Percentiles rank a stretch among this genome's conserved stretches.
These are phyloP conservation scores for Brenthis ino DNA, from an alignment of 2,888 invertebrate species.

Conservation along the genomic window DNA sequence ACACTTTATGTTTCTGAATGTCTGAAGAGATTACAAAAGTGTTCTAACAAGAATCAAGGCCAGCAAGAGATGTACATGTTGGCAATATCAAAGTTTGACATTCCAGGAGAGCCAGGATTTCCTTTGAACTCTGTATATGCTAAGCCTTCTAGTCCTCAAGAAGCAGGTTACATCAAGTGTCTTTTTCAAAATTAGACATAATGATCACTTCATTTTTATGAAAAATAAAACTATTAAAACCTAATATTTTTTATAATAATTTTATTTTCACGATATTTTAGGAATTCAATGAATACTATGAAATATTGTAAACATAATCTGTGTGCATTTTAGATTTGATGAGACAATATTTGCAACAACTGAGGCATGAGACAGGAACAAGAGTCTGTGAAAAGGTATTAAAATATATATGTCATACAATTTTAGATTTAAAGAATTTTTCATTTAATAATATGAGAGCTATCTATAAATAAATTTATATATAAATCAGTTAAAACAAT, in stretches of 20 bases:
- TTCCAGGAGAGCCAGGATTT: slow-evolving; percentile 97
- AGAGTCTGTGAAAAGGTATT: slow-evolving; percentile 93
- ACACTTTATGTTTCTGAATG: slow-evolving; percentile 99
- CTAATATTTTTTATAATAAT: too few species aligned
- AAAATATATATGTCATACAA: background rate
- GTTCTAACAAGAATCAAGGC: slow-evolving; percentile 93
- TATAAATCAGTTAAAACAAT: too few species aligned
- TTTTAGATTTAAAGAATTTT: too few species aligned
- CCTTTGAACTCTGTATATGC: slow-evolving; percentile 98
- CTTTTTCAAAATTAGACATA: too few species aligned
- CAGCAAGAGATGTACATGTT: slow-evolving; percentile 98
- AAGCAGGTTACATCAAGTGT: slow-evolving; percentile 84
- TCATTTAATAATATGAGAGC: too few species aligned
- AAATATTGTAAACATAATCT: background rate
- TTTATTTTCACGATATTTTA: too few species aligned
- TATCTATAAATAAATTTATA: too few species aligned
- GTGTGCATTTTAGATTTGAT: slow-evolving; percentile 87
- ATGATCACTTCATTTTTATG: too few species aligned
- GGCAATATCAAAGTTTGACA: slow-evolving; percentile 96
- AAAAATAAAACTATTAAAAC: too few species aligned
- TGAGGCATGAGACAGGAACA: slow-evolving; percentile 96
- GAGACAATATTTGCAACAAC: slow-evolving; percentile 95
- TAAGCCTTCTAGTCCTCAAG: slow-evolving; percentile 89
- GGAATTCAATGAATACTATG: too few species aligned
- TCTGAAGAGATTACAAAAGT: slow-evolving; percentile 95